Base-by-base conservation (phyloP, 1,140 invertebrate genomes). In the Gonioctena quinquepunctata region DNA sequence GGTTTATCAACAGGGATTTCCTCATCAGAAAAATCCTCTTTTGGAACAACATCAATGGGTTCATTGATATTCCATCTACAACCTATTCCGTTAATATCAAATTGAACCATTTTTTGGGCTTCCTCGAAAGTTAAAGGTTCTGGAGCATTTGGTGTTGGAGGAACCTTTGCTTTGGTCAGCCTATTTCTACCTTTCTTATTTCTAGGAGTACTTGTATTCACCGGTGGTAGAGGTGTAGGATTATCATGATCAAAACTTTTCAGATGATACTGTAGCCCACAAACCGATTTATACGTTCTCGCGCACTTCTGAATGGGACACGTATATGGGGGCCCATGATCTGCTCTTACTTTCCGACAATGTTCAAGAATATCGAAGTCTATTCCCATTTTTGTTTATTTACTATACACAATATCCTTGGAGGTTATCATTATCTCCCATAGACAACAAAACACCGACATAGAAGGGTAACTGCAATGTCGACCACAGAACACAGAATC, bases 351-450 rank as follows among this genome's bases (percentile, higher is more conserved):
- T 83, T 94, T 93, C 77, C 92, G 90, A 80, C 92, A 93, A 84
- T 93, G 95, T 80, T 92, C 91, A 76, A 92, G 86, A 67, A 94
- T 90, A 87, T 95, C 93, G 85, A 94, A 94, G 83, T 94, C 90
- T 52, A 92, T 84, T 68, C 89, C 90, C 90, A 92, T 92, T 13
- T 42, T 42, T n/a, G n/a, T n/a, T n/a, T n/a, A n/a, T n/a, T n/a
- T n/a, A n/a, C n/a, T n/a, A n/a, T n/a, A n/a, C n/a, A n/a, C n/a
- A n/a, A n/a, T n/a, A n/a, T n/a, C n/a, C n/a, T n/a, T n/a, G n/a
- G n/a, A n/a, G n/a, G n/a, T n/a, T n/a, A n/a, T n/a, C n/a, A n/a
- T n/a, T n/a, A n/a, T n/a, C n/a, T n/a, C n/a, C n/a, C n/a, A n/a
- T n/a, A n/a, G n/a, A n/a, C n/a, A n/a, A n/a, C n/a, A n/a, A n/a